Conservation (phyloP, 1,140 invertebrate genomes). For the Littorina saxatilis region DNA sequence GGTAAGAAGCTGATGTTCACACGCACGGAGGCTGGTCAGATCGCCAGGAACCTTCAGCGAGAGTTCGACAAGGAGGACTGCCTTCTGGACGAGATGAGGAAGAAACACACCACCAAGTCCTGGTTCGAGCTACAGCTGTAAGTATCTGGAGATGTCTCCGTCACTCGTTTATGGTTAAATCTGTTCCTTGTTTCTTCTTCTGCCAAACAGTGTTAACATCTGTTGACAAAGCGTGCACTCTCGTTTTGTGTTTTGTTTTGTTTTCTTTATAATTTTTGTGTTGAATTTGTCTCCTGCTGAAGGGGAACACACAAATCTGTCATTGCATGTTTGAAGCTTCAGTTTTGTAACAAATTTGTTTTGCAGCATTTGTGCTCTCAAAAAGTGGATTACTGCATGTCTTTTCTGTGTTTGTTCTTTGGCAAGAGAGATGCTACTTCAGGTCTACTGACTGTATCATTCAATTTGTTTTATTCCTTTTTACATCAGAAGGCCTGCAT, state of each 20-base stretch:
- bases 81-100: conserved; percentile 19
- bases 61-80: conserved; percentile 42
- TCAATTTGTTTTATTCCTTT: no score
- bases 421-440: no score
- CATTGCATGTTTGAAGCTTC: not conserved
- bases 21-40: conserved; percentile 24
- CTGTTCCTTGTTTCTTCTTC: not conserved
- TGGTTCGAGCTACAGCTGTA: conserved; percentile 47
- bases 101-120: conserved; percentile 38
- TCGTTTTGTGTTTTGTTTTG: not conserved
- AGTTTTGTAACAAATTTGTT: no score
- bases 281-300: not conserved
- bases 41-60: conserved; percentile 30
- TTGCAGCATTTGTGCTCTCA: not conserved
- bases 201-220: not conserved
- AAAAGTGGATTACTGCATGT: no score
- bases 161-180: not conserved
- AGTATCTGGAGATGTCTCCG: not conserved
- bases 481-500: no score
- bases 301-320: not conserved
- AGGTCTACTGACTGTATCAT: no score
- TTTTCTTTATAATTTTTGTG: not conserved
- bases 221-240: not conserved
- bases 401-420: no score
- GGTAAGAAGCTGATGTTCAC: conserved; percentile 9